Conservation (phyloP, 2,888 invertebrate species). For the Drosophila meridiana region DNA sequence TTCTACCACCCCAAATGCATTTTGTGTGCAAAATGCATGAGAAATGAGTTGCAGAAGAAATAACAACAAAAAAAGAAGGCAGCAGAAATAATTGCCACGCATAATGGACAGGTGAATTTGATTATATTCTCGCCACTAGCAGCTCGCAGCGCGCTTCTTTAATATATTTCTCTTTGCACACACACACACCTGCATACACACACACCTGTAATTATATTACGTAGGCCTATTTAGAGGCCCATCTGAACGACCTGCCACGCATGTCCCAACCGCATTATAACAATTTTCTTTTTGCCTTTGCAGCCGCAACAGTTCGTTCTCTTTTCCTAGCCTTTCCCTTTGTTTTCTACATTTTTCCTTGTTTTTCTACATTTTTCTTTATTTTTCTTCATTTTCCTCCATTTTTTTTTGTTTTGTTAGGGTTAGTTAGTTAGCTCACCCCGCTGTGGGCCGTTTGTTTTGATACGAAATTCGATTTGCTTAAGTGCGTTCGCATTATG, state of each 20-base stretch:
- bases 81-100: conserved; percentile 56
- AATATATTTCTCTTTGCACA: conserved; percentile 49
- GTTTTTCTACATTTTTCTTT: not conserved
- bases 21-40: conserved; percentile 39
- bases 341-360: conserved; percentile 18
- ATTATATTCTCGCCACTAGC: conserved; percentile 49
- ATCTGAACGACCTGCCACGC: conserved; percentile 62
- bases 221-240: conserved; percentile 64
- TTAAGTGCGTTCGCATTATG: conserved; percentile 66
- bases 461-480: conserved; percentile 75
- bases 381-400: too few species aligned
- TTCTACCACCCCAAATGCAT: conserved; percentile 22
- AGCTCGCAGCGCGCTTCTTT: conserved; percentile 49
- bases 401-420: conserved; percentile 20
- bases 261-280: conserved; percentile 74
- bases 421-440: conserved; percentile 38
- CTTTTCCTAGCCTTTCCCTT: conserved; percentile 10
- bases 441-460: conserved; percentile 55
- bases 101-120: conserved; percentile 75
- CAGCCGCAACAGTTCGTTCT: conserved; percentile 8
- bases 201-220: conserved; percentile 54
- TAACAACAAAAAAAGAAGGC: not conserved
- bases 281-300: conserved; percentile 51
- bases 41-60: conserved; percentile 63
- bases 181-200: conserved; percentile 25